phyloP scores from a whole-genome alignment of 2,113 vertebrate species.

The Oreochromis aureus region DNA sequence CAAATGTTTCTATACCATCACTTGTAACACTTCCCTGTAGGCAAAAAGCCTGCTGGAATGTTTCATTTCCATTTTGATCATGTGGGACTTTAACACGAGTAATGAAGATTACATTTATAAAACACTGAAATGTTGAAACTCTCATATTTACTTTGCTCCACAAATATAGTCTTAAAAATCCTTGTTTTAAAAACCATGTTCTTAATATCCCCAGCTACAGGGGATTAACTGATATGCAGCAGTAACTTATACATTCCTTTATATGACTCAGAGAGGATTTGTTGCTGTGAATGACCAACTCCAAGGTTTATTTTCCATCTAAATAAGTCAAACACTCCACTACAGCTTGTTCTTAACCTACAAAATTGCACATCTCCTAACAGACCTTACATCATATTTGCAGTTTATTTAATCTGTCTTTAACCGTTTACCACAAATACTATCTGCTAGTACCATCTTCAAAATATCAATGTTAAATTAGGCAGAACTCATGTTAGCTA shows the following conservation, averaged over 20 bases:
- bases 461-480: conserved; percentile 1
- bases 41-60: neutral
- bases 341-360: neutral
- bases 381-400: neutral
- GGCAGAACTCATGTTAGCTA: neutral
- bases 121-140: neutral
- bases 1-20: neutral
- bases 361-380: neutral
- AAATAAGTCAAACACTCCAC: neutral
- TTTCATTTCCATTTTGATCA: neutral
- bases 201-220: neutral
- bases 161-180: neutral
- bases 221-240: neutral
- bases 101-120: neutral
- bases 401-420: neutral
- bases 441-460: neutral
- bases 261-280: neutral
- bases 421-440: neutral
- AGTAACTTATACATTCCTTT: neutral
- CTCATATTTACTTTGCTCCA: neutral
- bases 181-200: neutral
- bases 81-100: neutral
- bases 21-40: neutral
- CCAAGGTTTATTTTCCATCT: neutral
- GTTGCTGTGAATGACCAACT: neutral